These are phyloP conservation scores for Sarcophaga variegata DNA, from an alignment of 2,888 invertebrate species.

Conservation along the genomic window DNA sequence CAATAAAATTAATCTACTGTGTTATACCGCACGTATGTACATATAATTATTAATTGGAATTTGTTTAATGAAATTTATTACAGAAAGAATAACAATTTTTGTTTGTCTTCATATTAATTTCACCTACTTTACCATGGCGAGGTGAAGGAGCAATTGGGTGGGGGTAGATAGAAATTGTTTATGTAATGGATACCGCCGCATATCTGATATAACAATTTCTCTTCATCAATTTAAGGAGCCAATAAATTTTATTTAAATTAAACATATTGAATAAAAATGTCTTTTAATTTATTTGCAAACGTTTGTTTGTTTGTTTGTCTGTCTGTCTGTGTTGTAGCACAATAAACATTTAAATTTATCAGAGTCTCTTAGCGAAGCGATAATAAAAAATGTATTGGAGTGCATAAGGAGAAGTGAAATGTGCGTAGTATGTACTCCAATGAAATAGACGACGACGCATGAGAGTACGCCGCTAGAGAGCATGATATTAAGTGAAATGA, in stretches of 20 bases:
- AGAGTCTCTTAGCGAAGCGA: conserved; percentile 20
- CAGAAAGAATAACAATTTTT: no score
- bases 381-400: conserved; percentile 38
- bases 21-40: no score
- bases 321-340: neutral
- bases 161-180: neutral
- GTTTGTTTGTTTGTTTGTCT: neutral
- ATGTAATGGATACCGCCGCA: neutral
- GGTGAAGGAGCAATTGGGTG: neutral
- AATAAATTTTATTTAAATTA: conserved; percentile 14
- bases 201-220: conserved; percentile 1
- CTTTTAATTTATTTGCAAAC: conserved; percentile 29
- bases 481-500: conserved; percentile 53
- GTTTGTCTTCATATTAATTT: no score
- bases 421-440: neutral
- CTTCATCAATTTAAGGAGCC: conserved; percentile 13
- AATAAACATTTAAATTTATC: conserved; percentile 37
- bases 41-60: no score
- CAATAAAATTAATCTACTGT: no score
- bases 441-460: conserved; percentile 23
- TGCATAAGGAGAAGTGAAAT: neutral
- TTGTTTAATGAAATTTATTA: no score
- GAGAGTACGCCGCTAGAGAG: conserved; percentile 8
- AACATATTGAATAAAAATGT: conserved; percentile 47
- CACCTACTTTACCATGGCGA: no score